Conservation (phyloP, 2,113 vertebrate species). For the Scortum barcoo region DNA sequence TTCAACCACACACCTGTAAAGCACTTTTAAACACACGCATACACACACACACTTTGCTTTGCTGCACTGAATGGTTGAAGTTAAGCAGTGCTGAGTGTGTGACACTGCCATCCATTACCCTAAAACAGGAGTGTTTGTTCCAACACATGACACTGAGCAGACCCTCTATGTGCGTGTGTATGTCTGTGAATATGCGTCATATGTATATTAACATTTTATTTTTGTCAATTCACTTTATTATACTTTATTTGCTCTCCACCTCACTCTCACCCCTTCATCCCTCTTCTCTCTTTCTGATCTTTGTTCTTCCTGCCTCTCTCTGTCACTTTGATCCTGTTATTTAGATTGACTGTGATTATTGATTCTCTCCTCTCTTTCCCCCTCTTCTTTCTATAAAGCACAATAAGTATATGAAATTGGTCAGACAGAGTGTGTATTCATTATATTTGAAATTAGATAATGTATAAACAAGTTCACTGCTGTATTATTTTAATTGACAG, state of each 20-base stretch:
- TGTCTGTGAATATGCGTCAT: neutral
- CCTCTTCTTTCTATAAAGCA: neutral
- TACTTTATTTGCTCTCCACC: neutral
- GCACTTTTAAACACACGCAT: neutral
- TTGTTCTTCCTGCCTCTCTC: neutral
- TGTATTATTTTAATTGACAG: too few species aligned
- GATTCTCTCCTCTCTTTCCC: neutral
- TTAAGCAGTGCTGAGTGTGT: slow-evolving; percentile 49
- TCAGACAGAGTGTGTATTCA: too few species aligned
- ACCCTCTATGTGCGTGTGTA: neutral
- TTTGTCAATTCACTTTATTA: slow-evolving; percentile 1
- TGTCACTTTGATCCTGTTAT: neutral
- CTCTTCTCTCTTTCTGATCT: neutral
- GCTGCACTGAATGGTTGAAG: slow-evolving; percentile 27
- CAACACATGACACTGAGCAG: slow-evolving; percentile 42
- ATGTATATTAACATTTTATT: slow-evolving; percentile 1
- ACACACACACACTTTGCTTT: neutral
- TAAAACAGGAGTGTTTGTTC: slow-evolving; percentile 32
- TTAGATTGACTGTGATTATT: neutral
- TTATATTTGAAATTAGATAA: too few species aligned
- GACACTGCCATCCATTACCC: slow-evolving; percentile 69
- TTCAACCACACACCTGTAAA: neutral
- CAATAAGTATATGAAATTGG: too few species aligned
- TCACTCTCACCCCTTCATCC: neutral
- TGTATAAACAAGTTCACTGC: too few species aligned